Conservation (phyloP, 2,113 vertebrate species). For the Xiphorhynchus elegans region DNA sequence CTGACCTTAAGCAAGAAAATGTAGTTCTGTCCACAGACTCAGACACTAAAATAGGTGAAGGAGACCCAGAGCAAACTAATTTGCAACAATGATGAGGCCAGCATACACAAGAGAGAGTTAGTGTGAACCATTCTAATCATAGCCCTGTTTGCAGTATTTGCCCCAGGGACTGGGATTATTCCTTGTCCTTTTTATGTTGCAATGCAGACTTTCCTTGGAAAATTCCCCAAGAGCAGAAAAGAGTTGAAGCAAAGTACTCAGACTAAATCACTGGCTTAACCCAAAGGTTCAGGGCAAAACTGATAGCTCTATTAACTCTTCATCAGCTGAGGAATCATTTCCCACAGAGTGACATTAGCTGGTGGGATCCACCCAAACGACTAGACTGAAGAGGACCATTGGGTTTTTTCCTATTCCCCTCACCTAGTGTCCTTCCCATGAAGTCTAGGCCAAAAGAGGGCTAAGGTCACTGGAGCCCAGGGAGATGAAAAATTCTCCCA, state of each 20-base stretch:
- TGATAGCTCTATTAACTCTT: neutral
- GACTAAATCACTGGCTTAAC: neutral
- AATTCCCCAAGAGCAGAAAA: neutral
- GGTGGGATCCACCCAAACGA: neutral
- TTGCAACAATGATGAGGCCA: rapidly evolving
- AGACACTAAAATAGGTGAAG: neutral
- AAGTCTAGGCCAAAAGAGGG: neutral
- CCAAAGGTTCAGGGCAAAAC: neutral
- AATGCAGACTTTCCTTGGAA: neutral
- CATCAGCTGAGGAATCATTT: neutral
- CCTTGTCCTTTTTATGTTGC: neutral
- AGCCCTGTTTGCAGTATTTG: neutral
- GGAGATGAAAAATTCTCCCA: neutral
- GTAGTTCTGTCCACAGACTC: rapidly evolving
- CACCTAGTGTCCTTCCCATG: neutral
- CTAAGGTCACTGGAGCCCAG: neutral
- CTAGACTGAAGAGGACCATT: neutral
- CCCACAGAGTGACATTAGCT: neutral
- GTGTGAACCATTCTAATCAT: neutral
- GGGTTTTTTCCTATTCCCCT: neutral
- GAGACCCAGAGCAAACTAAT: neutral
- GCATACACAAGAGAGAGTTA: neutral
- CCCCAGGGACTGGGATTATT: neutral
- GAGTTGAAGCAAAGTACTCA: neutral
- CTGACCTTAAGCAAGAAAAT: neutral